Conservation (phyloP, 2,888 invertebrate species). For the Mesoligia furuncula region DNA sequence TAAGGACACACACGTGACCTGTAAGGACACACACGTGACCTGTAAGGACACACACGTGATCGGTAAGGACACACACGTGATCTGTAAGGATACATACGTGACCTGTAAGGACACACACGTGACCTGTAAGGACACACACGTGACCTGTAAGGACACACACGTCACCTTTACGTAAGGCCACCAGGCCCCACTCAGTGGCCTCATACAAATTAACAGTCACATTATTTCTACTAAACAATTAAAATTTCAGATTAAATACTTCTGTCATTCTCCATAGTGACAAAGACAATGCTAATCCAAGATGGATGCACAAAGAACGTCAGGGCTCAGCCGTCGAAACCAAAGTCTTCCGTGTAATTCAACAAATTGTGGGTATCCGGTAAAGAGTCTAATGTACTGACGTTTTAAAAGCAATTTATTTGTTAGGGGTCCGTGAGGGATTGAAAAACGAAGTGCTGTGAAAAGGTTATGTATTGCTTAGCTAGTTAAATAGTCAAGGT, state of each 20-base stretch:
- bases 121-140: too few relatives aligned
- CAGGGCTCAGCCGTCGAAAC: conserved; percentile 25
- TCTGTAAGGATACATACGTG: too few relatives aligned
- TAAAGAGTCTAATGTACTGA: conserved; percentile 49
- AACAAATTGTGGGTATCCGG: conserved; percentile 72
- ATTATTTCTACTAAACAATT: background rate
- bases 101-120: too few relatives aligned
- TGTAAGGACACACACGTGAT: too few relatives aligned
- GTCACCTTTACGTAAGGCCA: too few relatives aligned
- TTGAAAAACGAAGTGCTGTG: background rate
- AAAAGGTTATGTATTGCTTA: background rate
- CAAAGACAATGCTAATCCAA: conserved; percentile 1
- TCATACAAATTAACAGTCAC: too few relatives aligned
- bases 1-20: too few relatives aligned
- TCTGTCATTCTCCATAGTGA: conserved; percentile 2
- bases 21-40: too few relatives aligned
- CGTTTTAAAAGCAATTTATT: conserved; percentile 65
- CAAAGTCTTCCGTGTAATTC: conserved; percentile 71
- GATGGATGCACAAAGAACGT: conserved; percentile 48
- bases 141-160: too few relatives aligned
- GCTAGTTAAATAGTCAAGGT: too few relatives aligned
- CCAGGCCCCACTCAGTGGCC: too few relatives aligned
- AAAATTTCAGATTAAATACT: background rate
- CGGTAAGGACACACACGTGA: too few relatives aligned
- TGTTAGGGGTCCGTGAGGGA: conserved; percentile 52